Evolutionary conservation across 2,888 invertebrate species (phyloP).

Genomic region (Alviniconcha strummeri): DNA sequence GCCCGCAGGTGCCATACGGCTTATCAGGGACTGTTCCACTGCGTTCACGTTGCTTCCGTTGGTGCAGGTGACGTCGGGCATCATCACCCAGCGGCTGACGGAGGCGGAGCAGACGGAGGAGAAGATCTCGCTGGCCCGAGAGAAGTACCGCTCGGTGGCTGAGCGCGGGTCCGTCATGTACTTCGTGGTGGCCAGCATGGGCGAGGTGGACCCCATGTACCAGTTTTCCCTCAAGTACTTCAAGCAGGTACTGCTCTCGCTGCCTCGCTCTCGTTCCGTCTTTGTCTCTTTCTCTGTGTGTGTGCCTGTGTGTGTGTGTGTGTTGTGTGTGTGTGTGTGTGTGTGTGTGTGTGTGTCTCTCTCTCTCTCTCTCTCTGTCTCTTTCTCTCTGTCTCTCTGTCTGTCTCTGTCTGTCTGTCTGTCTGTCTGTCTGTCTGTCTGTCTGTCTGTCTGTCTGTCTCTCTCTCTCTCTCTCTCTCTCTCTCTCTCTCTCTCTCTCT

Average conservation of each 20-base stretch:
- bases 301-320: background rate
- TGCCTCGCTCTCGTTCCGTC: no score
- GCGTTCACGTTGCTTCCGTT: background rate
- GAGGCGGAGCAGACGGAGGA: conserved; percentile 74
- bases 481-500: no score
- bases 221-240: conserved; percentile 75
- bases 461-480: no score
- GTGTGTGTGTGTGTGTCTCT: no score
- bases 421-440: background rate
- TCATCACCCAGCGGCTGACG: conserved; percentile 70
- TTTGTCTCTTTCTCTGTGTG: no score
- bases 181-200: conserved; percentile 74
- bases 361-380: no score
- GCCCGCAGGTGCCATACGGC: no score
- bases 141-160: conserved; percentile 73
- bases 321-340: conserved; percentile 19
- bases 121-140: conserved; percentile 72
- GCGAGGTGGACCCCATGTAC: conserved; percentile 74
- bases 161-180: conserved; percentile 74
- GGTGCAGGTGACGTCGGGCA: conserved; percentile 72
- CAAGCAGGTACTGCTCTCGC: conserved; percentile 65
- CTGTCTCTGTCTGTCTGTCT: background rate
- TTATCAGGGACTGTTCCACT: no score
- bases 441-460: no score
- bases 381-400: background rate